Evolutionary conservation across 2,797 vertebrate genomes (phyloP).

Genomic region (Caiman crocodilus): DNA sequence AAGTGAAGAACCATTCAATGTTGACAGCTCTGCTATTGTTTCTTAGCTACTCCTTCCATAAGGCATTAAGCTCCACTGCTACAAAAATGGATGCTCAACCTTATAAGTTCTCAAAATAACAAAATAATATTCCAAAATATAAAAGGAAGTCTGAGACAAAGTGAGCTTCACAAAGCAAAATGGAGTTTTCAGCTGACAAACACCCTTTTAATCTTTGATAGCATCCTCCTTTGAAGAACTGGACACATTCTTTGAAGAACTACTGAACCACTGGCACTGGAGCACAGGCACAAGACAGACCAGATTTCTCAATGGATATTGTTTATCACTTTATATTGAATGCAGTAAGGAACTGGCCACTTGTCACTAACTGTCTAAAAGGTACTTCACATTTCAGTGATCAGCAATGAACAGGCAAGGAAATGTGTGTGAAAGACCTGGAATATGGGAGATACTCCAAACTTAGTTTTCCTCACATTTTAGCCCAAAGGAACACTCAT

Average conservation of each 20-base stretch:
- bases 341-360: not conserved
- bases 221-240: not conserved
- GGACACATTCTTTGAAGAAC: not conserved
- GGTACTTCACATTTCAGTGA: not conserved
- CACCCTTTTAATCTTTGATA: not conserved
- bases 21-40: not conserved
- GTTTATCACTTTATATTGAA: not conserved
- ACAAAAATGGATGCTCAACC: not conserved
- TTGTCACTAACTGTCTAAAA: not conserved
- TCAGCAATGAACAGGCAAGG: not conserved
- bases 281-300: not conserved
- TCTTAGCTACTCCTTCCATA: not conserved
- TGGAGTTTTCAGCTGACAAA: not conserved
- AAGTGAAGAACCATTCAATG: not conserved
- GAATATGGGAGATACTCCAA: not conserved
- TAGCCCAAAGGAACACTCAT: rapidly evolving
- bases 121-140: not conserved
- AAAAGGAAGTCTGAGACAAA: not conserved
- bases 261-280: not conserved
- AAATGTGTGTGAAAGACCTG: not conserved
- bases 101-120: not conserved
- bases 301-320: not conserved
- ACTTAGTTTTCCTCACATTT: not conserved
- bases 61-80: not conserved
- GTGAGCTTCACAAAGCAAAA: not conserved